Evolutionary conservation across 1,140 invertebrate genomes (phyloP), one percentile per base, ranked within the genome.

Genomic region (Leptonema lineaticorne): DNA sequence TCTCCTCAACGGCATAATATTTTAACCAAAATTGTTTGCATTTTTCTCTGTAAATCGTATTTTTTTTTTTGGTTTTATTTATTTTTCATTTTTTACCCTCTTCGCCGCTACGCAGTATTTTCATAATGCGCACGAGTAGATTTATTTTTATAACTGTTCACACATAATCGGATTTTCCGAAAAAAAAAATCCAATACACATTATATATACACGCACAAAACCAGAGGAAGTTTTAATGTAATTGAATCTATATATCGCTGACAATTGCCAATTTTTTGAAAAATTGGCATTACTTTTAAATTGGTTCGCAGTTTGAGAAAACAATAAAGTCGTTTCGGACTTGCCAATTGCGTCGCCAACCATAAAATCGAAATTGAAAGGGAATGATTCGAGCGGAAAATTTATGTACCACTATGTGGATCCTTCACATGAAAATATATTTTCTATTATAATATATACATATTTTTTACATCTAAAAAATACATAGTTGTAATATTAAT

Each of bases 321-420:
- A 53, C 50, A 53, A 53, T 53, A 53, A 53, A 53, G 50, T 53
- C 18, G 50, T 11, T 22, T 24, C 9, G 27, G 20, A 26, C 50
- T 53, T 53, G 50, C 50, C 50, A 53, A 53, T 53, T 26, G 24
- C 50, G 50, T 9, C 50, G 20, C 22, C 50, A 11, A 11, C 50
- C 50, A 53, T 53, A 53, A 53, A 53, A 53, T 53, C 9, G 50
- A 26, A 53, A 53, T 53, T 53, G 50, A 53, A 53, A 53, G 20
- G 22, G 50, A 53, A 53, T 24, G 20, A 24, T 22, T 53, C 18
- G 27, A 26, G 20, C 50, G 50, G 50, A 53, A 53, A 53, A 53
- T 53, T 53, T 53, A 53, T 53, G 50, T 53, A 24, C 50, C n/a
- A n/a, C n/a, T n/a, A n/a, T n/a, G n/a, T n/a, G n/a, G n/a, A n/a